These are phyloP conservation scores for Cuniculus paca DNA, from an alignment of 2,797 vertebrate genomes.

Conservation along the genomic window DNA sequence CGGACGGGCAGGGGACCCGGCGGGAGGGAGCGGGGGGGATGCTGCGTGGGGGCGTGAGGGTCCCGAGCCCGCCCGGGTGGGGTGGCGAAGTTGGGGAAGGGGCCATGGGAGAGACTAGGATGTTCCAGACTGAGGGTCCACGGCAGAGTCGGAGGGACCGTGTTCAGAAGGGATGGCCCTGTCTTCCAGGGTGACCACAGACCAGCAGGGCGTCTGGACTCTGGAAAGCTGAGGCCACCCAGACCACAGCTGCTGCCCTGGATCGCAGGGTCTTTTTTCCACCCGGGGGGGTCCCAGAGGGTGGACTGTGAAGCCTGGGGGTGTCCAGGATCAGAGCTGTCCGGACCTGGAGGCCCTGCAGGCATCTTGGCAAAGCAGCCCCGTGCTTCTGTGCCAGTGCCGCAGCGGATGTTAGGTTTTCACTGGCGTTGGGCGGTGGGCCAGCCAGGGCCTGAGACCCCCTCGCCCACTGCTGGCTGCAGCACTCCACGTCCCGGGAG, in stretches of 20 bases:
- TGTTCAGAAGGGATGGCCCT: neutral
- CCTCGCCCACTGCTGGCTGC: neutral
- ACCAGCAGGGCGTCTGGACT: neutral
- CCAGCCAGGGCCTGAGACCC: neutral
- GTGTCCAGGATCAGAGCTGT: neutral
- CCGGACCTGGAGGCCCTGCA: neutral
- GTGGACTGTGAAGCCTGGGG: neutral
- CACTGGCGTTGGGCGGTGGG: neutral
- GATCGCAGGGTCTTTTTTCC: neutral
- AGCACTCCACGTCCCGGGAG: neutral
- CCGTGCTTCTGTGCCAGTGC: neutral
- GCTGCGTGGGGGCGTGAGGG: neutral
- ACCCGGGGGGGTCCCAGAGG: accelerated
- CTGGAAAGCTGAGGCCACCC: neutral
- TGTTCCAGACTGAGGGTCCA: neutral
- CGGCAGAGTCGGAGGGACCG: neutral
- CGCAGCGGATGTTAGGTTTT: neutral
- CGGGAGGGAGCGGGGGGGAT: neutral
- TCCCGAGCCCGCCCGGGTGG: neutral
- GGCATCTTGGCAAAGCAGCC: neutral
- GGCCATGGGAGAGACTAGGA: neutral
- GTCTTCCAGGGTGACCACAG: neutral
- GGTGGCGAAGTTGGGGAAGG: neutral
- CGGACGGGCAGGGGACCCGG: neutral
- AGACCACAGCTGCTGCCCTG: neutral